Evolutionary conservation across 2,113 vertebrate species (phyloP).

Genomic region (Clarias macrocephalus): DNA sequence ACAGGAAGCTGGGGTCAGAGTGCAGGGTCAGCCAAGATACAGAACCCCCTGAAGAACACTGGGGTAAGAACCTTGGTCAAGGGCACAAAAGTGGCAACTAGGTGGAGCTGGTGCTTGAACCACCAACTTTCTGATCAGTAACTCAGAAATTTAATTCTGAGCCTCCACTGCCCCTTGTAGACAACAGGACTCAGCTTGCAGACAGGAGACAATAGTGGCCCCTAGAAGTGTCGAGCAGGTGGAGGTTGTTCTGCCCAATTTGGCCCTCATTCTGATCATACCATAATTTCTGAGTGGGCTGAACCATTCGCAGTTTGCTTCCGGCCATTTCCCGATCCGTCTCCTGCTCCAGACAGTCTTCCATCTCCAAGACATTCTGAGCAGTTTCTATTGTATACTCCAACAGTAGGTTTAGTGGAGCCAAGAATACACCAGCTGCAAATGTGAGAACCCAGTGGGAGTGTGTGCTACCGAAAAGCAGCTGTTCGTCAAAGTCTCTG

Average conservation of each 20-base stretch:
- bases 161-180: too few species aligned
- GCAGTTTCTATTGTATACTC: conserved; percentile 4
- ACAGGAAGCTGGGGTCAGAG: too few species aligned
- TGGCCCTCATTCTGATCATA: conserved; percentile 30
- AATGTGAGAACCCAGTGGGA: conserved; percentile 14
- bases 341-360: not conserved
- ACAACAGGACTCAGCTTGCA: not conserved
- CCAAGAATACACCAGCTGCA: conserved; percentile 2
- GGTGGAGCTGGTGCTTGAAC: too few species aligned
- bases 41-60: too few species aligned
- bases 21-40: too few species aligned
- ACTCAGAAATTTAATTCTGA: too few species aligned
- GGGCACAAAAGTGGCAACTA: too few species aligned
- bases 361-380: conserved; percentile 3
- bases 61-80: too few species aligned
- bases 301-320: not conserved
- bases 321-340: not conserved
- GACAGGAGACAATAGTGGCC: not conserved
- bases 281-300: not conserved
- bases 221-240: conserved; percentile 1
- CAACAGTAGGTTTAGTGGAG: not conserved
- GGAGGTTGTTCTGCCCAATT: conserved; percentile 15
- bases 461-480: not conserved
- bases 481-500: not conserved
- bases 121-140: too few species aligned